Percentiles rank a stretch among this genome's conserved stretches.
These are phyloP conservation scores for Seira musarum DNA, from an alignment of 2,888 invertebrate genomes.

Conservation along the genomic window DNA sequence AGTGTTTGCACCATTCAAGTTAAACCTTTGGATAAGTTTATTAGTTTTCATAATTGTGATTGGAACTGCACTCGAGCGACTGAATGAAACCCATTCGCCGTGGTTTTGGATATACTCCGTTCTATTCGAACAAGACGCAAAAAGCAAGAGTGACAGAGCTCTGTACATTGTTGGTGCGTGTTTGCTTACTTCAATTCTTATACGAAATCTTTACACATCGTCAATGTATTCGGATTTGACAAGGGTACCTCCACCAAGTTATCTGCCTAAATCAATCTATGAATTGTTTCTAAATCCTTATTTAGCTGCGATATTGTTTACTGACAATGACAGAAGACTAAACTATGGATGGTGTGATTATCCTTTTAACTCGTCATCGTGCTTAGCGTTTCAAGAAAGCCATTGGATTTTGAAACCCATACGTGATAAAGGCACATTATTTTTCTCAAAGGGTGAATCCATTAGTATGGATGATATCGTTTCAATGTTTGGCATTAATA, in stretches of 20 bases:
- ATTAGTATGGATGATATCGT: too few relatives aligned
- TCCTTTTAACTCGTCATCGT: too few relatives aligned
- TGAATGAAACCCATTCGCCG: background rate
- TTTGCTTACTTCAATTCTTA: background rate
- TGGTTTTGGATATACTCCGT: background rate
- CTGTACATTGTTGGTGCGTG: background rate
- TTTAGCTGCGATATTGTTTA: too few relatives aligned
- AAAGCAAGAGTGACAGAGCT: background rate
- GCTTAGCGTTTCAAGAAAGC: too few relatives aligned
- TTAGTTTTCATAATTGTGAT: background rate
- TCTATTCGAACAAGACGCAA: background rate
- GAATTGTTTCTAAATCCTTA: too few relatives aligned
- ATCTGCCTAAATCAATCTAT: background rate
- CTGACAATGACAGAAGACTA: too few relatives aligned
- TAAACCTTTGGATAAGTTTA: background rate
- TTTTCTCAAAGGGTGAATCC: too few relatives aligned
- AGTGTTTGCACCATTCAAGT: background rate
- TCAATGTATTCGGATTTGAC: background rate
- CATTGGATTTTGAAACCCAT: too few relatives aligned
- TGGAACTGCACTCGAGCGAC: background rate
- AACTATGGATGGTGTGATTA: too few relatives aligned
- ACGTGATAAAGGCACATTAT: too few relatives aligned
- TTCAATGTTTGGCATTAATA: too few relatives aligned
- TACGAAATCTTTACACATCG: too few relatives aligned
- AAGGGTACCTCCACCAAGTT: background rate